Evolutionary conservation across 2,113 vertebrate genomes (phyloP), one percentile per base, ranked within the genome.

Genomic region (Hippocampus guttulatus): DNA sequence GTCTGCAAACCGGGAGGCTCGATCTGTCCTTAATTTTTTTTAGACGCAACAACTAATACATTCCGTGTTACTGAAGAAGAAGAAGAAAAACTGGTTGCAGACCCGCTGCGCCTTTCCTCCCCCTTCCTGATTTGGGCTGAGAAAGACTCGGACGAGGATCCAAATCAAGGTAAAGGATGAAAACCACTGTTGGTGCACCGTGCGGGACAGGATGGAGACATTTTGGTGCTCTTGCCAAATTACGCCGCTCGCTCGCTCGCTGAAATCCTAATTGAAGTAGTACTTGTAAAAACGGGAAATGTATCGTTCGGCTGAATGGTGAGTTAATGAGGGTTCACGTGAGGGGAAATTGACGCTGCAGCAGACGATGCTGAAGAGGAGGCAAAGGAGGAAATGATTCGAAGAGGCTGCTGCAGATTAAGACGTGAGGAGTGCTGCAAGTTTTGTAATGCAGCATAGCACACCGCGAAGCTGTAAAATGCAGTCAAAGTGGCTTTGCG

Each of bases 1-100:
- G 82, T 78, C 82, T 80, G 81, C 89, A 75, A 72, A 81, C 77
- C 89, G 86, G 85, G 82, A 77, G 64, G 52, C 67, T 55, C 49
- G 51, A 55, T n/a, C n/a, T 18, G 23, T 5, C 38, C 20, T 64
- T 63, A 41, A 14, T 64, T 64, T n/a, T 25, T 62, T 21, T 10
- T 21, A 63, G 49, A 73, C 73, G 62, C 74, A 76, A 16, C 72
- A 77, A 81, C 77, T 84, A 77, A 72, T 64, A 49, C 64, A 77
- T 71, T 66, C 33, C 51, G 10, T 70, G 8, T 30, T 23, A 40
- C 41, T 18, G 2, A 33, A 71, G 38, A 67, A 71, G 33, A 67
- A 49, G 51, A 71, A 43, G 73, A 65, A 58, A 71, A 52, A 41
- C 65, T 41, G 66, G 15, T 74, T 72, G 16, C 40, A 58, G 54